Percentiles rank a stretch among this genome's conserved stretches.
These are phyloP conservation scores for Lepidothrix coronata DNA, from an alignment of 2,113 vertebrate species.

Conservation along the genomic window DNA sequence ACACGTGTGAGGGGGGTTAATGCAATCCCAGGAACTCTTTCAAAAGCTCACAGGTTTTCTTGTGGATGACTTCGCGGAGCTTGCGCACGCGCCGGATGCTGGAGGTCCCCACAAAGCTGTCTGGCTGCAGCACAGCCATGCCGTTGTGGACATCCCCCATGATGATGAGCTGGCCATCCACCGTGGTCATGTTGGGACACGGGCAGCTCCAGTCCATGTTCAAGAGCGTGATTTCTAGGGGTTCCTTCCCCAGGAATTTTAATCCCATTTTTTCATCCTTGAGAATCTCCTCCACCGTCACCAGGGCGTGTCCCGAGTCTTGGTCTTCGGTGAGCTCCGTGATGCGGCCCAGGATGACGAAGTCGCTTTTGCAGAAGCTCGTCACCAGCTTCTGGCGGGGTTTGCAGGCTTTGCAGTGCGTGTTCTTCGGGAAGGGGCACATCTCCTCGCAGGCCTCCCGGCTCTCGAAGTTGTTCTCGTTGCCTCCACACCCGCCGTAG, in stretches of 20 bases:
- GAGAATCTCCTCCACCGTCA: constrained; percentile 91
- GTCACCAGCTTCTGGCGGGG: constrained; percentile 91
- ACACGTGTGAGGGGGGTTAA: constrained; percentile 60
- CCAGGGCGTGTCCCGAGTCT: constrained; percentile 86
- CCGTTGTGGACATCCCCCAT: constrained; percentile 92
- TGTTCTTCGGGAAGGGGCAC: constrained; percentile 88
- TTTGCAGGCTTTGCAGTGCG: constrained; percentile 88
- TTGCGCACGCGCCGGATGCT: constrained; percentile 86
- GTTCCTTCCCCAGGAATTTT: constrained; percentile 89
- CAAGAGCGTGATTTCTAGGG: constrained; percentile 90
- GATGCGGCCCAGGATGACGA: constrained; percentile 90
- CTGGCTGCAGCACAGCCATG: constrained; percentile 90
- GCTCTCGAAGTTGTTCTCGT: constrained; percentile 95
- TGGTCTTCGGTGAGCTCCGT: constrained; percentile 88
- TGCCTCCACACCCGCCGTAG: constrained; percentile 92
- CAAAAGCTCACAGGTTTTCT: constrained; percentile 95
- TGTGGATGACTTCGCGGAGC: constrained; percentile 89
- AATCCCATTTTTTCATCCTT: constrained; percentile 99
- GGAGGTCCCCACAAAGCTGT: constrained; percentile 88
- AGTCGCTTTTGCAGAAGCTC: constrained; percentile 95
- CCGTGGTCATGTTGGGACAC: constrained; percentile 90
- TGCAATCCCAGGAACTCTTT: constrained; percentile 86
- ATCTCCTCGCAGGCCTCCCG: constrained; percentile 90
- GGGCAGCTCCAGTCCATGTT: constrained; percentile 96
- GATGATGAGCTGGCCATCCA: constrained; percentile 89